Percentiles rank a stretch among this genome's conserved stretches.
Conservation (phyloP, 2,888 invertebrate species). For the Nasonovia ribisnigri region DNA sequence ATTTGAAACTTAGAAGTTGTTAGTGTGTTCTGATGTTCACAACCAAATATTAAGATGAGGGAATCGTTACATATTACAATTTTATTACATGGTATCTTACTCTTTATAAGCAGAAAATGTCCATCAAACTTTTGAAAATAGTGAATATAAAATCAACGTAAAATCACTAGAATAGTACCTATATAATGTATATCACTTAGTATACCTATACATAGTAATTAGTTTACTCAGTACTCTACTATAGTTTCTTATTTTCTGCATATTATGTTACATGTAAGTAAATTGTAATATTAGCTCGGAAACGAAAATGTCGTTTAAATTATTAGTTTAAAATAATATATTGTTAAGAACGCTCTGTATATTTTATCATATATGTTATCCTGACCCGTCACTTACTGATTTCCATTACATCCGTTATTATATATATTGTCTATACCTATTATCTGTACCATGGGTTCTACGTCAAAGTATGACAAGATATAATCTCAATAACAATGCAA, state of each 20-base stretch:
- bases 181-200: neutral
- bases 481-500: too few species aligned
- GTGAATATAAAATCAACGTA: too few species aligned
- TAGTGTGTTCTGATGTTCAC: neutral
- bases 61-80: neutral
- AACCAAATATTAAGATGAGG: neutral
- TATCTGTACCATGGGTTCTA: too few species aligned
- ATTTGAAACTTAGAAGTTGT: neutral
- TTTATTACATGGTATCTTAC: neutral
- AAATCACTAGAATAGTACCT: neutral
- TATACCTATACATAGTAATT: neutral
- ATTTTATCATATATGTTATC: too few species aligned
- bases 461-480: too few species aligned
- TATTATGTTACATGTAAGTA: neutral
- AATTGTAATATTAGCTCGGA: neutral
- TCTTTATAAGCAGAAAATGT: neutral
- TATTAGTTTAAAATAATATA: too few species aligned
- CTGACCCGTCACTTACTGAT: too few species aligned
- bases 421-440: too few species aligned
- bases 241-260: neutral
- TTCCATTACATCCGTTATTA: too few species aligned
- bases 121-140: neutral
- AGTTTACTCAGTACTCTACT: neutral
- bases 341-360: too few species aligned
- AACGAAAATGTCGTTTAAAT: too few species aligned